Evolutionary conservation across 2,888 invertebrate species (phyloP).

Genomic region (Latrodectus elegans): DNA sequence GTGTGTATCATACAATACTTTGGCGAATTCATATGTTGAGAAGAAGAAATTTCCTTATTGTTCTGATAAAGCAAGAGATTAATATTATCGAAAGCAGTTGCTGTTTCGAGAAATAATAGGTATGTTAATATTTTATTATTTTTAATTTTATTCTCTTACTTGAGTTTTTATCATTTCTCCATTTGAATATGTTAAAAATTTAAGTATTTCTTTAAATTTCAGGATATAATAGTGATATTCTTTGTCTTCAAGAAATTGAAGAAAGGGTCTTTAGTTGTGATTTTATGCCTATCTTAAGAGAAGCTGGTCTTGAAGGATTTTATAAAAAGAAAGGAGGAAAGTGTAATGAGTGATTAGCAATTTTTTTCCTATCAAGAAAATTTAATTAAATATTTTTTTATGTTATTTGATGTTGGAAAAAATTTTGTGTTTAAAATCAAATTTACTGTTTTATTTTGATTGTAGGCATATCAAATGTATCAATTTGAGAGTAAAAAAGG

Average conservation of each 20-base stretch:
- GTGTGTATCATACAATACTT: slow-evolving; percentile 89
- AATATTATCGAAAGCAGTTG: slow-evolving; percentile 90
- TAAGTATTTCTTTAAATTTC: slow-evolving; percentile 51
- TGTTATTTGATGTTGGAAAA: neutral
- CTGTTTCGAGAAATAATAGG: slow-evolving; percentile 87
- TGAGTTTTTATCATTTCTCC: neutral
- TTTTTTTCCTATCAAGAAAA: slow-evolving; percentile 83
- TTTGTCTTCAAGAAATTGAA: slow-evolving; percentile 96
- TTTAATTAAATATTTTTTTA: slow-evolving; percentile 79
- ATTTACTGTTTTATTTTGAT: too few relatives aligned
- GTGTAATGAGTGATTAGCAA: slow-evolving; percentile 87
- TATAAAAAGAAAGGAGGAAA: slow-evolving; percentile 84
- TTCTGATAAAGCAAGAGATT: slow-evolving; percentile 84
- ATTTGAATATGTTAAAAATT: too few relatives aligned
- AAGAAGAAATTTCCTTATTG: slow-evolving; percentile 87
- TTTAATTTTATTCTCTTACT: neutral
- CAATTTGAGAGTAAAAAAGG: too few relatives aligned
- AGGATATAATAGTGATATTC: slow-evolving; percentile 91
- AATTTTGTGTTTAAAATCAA: too few relatives aligned
- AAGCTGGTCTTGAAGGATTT: slow-evolving; percentile 79
- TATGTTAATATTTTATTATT: slow-evolving; percentile 73
- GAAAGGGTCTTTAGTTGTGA: slow-evolving; percentile 82
- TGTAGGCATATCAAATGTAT: too few relatives aligned
- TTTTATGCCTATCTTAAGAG: slow-evolving; percentile 80
- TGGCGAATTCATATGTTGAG: slow-evolving; percentile 93